Evolutionary conservation across 2,797 vertebrate genomes (phyloP), one percentile per base, ranked within the genome.

Genomic region (Syndactyla subalaris): DNA sequence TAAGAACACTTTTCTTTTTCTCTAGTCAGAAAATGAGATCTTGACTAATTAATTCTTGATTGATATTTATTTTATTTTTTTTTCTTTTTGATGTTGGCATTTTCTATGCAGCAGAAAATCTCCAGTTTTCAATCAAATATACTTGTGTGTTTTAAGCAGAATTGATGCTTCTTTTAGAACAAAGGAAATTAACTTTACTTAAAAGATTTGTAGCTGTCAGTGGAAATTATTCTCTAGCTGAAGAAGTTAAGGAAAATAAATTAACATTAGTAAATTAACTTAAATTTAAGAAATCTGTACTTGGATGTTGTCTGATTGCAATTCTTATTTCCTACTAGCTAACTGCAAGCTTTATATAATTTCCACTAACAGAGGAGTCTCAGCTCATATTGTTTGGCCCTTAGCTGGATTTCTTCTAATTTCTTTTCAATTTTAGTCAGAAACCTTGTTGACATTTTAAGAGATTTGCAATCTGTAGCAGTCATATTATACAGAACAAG

Each of bases 381-480:
- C 48, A 81, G 59, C 45, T 96, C 46, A 52, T 91, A 80, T 91
- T 95, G 74, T 96, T 95, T 84, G 78, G 68, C 66, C 59, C 38
- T 85, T 95, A 91, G 90, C 41, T 93, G 85, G 88, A 54, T 92
- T 95, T 95, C 79, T 95, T 94, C 94, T 96, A 68, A 85, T 92
- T 93, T 94, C 91, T 93, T 93, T 94, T 86, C 93, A 96, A 10
- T 68, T 68, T 76, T 77, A 94, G 77, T 84, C 48, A 88, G 83
- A 68, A 91, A 85, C 82, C 85, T 34, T 54, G 30, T 19, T 90
- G 85, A 67, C 71, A 49, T 77, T 93, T 84, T 82, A 90, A 91
- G 85, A 84, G 80, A 88, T 92, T 88, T 95, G 92, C 83, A 95
- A 94, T 90, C 63, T 68, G 48, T 96, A 83, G 78, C 68, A 87